Percentiles rank a stretch among this genome's conserved stretches.
phyloP scores from a whole-genome alignment of 30 jellyfish, hydroid and myxozoan species.

The Catostylus mosaicus region DNA sequence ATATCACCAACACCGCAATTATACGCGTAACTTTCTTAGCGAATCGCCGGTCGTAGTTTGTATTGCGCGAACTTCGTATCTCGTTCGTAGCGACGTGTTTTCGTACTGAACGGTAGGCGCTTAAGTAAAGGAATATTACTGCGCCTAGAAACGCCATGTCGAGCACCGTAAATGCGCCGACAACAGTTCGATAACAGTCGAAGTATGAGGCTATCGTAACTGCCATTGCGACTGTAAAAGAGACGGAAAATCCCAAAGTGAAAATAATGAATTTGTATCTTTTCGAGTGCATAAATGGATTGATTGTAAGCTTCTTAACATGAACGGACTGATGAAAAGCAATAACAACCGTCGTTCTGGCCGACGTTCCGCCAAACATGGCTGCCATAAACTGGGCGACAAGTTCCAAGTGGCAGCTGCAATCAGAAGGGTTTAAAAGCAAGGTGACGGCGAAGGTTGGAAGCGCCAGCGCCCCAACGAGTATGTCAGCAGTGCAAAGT shows the following conservation, averaged over 20 bases:
- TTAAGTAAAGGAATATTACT: constrained; percentile 45
- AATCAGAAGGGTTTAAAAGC: constrained; percentile 16
- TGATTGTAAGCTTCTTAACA: constrained; percentile 15
- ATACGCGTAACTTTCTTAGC: constrained; percentile 67
- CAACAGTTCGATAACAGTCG: constrained; percentile 12
- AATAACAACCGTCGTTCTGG: constrained; percentile 60
- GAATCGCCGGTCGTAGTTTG: constrained; percentile 34
- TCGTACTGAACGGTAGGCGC: constrained; percentile 47
- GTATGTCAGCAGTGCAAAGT: constrained; percentile 45
- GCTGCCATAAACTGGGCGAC: constrained; percentile 67
- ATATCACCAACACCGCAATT: constrained; percentile 30
- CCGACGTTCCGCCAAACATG: constrained; percentile 62
- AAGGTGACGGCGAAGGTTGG: constrained; percentile 41
- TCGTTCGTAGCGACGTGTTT: constrained; percentile 45
- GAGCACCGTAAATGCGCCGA: constrained; percentile 38
- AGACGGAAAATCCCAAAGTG: constrained; percentile 21
- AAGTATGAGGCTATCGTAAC: constrained; percentile 40
- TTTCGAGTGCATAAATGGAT: constrained; percentile 8
- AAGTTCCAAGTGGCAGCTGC: constrained; percentile 59
- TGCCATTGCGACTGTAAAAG: constrained; percentile 39
- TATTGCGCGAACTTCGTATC: constrained; percentile 33
- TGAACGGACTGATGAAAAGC: constrained; percentile 64
- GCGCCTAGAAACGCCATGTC: constrained; percentile 48
- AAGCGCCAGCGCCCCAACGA: constrained; percentile 62
- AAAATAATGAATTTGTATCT: constrained; percentile 11